These are phyloP conservation scores for Perognathus longimembris DNA, from an alignment of 2,113 vertebrate species.

Conservation along the genomic window DNA sequence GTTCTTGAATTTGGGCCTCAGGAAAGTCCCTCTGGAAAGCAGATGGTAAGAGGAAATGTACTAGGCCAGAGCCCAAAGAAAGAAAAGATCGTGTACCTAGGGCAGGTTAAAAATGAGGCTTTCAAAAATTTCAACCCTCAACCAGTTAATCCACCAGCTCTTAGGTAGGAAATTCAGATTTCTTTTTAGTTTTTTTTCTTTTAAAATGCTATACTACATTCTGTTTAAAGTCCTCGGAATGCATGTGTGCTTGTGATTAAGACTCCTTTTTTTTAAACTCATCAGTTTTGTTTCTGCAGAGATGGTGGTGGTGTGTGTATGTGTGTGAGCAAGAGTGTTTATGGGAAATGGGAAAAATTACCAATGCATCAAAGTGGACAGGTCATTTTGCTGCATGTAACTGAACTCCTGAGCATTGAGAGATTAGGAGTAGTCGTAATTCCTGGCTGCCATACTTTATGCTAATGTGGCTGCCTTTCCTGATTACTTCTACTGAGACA, in stretches of 20 bases:
- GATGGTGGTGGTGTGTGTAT: neutral
- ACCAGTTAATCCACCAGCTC: too few relatives aligned
- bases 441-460: slow-evolving; percentile 89
- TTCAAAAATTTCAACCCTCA: too few relatives aligned
- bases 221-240: too few relatives aligned
- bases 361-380: slow-evolving; percentile 88
- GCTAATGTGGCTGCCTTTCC: slow-evolving; percentile 88
- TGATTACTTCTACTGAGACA: slow-evolving; percentile 89
- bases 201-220: too few relatives aligned
- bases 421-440: slow-evolving; percentile 90
- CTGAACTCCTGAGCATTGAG: slow-evolving; percentile 86
- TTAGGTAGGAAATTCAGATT: too few relatives aligned
- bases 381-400: slow-evolving; percentile 87
- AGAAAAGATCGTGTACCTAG: neutral
- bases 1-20: neutral
- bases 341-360: slow-evolving; percentile 70
- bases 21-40: slow-evolving; percentile 14
- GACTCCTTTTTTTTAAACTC: too few relatives aligned
- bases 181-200: too few relatives aligned
- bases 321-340: neutral
- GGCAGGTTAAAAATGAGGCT: slow-evolving; percentile 63
- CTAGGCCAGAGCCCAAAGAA: slow-evolving; percentile 4
- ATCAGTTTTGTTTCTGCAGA: slow-evolving; percentile 81
- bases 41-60: neutral
- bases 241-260: too few relatives aligned